These are phyloP conservation scores for Echinarachnius parma DNA, from an alignment of 53 echinoderm and acorn worm species.

Conservation along the genomic window DNA sequence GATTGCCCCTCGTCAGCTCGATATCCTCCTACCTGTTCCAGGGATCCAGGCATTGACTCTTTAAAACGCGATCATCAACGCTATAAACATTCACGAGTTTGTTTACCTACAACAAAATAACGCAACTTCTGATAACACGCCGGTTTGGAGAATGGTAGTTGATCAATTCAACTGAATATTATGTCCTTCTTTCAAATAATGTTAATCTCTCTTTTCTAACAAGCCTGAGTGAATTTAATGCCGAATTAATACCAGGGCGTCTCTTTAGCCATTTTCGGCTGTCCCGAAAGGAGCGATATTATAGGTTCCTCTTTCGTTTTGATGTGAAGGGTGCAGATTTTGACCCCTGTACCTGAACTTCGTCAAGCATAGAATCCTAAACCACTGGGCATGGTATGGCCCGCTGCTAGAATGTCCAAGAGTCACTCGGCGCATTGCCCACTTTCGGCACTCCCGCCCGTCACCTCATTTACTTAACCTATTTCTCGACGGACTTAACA, in stretches of 20 bases:
- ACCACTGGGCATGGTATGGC: slow-evolving; percentile 36
- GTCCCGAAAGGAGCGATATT: no score
- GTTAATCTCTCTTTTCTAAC: no score
- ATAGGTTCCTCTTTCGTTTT: no score
- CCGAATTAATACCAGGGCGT: no score
- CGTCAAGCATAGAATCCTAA: slow-evolving; percentile 43
- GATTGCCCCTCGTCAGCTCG: slow-evolving; percentile 12
- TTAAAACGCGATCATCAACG: not conserved
- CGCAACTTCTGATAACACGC: no score
- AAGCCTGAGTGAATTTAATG: no score
- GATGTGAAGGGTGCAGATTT: slow-evolving; percentile 38
- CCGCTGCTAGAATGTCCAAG: slow-evolving; percentile 41
- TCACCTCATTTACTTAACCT: slow-evolving; percentile 52
- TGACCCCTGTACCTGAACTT: slow-evolving; percentile 41
- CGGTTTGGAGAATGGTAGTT: no score
- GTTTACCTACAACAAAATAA: no score
- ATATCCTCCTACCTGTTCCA: not conserved
- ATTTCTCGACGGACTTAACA: slow-evolving; percentile 45
- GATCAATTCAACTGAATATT: no score
- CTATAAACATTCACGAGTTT: no score
- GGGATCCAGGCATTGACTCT: not conserved
- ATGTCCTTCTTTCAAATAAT: no score
- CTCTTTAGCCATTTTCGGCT: no score
- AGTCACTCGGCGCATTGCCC: slow-evolving; percentile 43
- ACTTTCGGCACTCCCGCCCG: slow-evolving; percentile 44